Evolutionary conservation across 2,888 invertebrate genomes (phyloP).

Genomic region (Chrysina gloriosa): DNA sequence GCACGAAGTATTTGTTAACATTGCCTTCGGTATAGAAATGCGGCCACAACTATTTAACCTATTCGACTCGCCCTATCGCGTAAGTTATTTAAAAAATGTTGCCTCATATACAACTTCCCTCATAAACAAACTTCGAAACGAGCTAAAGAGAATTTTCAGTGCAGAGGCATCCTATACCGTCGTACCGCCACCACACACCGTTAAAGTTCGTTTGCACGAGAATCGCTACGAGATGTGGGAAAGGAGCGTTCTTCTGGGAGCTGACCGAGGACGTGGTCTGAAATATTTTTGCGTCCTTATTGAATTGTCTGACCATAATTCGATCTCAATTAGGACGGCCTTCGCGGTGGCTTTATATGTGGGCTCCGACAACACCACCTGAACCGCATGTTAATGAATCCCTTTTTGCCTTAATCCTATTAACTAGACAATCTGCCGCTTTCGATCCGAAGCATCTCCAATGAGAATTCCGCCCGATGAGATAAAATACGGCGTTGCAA

Average conservation of each 20-base stretch:
- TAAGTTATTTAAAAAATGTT: conserved; percentile 26
- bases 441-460: conserved; percentile 4
- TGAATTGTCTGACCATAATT: conserved; percentile 30
- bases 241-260: neutral
- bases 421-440: neutral
- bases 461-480: neutral
- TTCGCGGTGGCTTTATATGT: conserved; percentile 24
- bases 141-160: conserved; percentile 4
- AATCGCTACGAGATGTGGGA: neutral
- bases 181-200: neutral
- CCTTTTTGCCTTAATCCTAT: conserved; percentile 19
- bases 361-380: conserved; percentile 20
- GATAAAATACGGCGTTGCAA: neutral
- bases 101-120: conserved; percentile 7
- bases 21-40: too few relatives aligned
- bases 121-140: conserved; percentile 30
- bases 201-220: conserved; percentile 10
- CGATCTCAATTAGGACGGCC: conserved; percentile 21
- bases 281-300: conserved; percentile 22
- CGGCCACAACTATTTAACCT: conserved; percentile 10
- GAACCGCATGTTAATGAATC: conserved; percentile 30
- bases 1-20: too few relatives aligned
- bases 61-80: neutral
- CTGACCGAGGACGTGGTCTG: conserved; percentile 22
- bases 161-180: neutral